These are phyloP conservation scores for Biston stratarius DNA, from an alignment of 2,888 invertebrate genomes.

Conservation along the genomic window DNA sequence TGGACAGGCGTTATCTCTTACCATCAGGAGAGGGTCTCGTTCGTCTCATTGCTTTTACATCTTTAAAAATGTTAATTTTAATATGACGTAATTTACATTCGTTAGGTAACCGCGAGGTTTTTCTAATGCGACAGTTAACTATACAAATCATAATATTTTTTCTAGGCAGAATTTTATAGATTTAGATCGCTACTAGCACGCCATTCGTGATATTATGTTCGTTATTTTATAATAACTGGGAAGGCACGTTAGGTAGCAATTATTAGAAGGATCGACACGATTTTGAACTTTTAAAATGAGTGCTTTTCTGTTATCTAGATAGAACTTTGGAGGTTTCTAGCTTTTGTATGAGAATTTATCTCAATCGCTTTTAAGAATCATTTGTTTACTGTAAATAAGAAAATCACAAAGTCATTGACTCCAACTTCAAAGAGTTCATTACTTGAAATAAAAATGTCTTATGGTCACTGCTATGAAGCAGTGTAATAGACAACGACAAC, in stretches of 20 bases:
- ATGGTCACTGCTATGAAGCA: no score
- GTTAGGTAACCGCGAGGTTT: constrained; percentile 4
- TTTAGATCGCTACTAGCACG: constrained; percentile 50
- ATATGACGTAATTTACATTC: not conserved
- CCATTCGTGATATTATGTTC: constrained; percentile 53
- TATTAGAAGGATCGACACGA: constrained; percentile 32
- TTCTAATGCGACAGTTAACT: constrained; percentile 3
- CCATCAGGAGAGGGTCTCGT: no score
- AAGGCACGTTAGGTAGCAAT: constrained; percentile 33
- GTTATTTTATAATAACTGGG: constrained; percentile 43
- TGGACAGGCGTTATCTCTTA: no score
- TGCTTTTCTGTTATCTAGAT: constrained; percentile 32
- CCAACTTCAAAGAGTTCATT: no score
- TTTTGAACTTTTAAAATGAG: constrained; percentile 36
- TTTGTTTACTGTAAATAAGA: no score
- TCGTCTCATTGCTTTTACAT: no score
- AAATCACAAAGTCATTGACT: no score
- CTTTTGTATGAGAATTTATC: constrained; percentile 10
- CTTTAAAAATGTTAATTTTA: no score
- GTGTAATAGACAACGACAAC: no score
- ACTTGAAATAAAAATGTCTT: no score
- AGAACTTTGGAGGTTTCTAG: constrained; percentile 26
- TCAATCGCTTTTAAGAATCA: no score
- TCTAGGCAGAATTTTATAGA: constrained; percentile 46
- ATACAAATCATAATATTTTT: constrained; percentile 32